Percentiles rank a stretch among this genome's conserved stretches.
Evolutionary conservation across 2,797 vertebrate species (phyloP).

Genomic region (Enteromius radiatus): DNA sequence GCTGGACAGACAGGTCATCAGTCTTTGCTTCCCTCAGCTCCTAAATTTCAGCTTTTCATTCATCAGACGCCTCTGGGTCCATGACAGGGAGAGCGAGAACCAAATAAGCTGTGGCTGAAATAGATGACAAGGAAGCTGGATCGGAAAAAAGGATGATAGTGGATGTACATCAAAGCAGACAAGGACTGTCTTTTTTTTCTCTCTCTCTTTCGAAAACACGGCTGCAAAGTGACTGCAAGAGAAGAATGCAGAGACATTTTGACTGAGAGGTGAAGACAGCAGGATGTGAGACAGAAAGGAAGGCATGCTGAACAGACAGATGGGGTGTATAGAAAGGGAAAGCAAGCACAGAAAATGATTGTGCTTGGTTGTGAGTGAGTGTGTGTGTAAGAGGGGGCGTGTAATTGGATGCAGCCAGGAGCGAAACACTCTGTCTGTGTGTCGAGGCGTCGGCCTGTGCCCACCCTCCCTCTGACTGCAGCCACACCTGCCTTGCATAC

Average conservation of each 20-base stretch:
- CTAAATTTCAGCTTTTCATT: slow-evolving; percentile 34
- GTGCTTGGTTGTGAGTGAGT: neutral
- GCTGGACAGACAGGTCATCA: slow-evolving; percentile 35
- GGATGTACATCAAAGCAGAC: slow-evolving; percentile 28
- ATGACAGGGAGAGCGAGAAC: slow-evolving; percentile 24
- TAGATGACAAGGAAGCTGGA: slow-evolving; percentile 38
- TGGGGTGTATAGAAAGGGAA: neutral
- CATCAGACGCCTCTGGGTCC: slow-evolving; percentile 34
- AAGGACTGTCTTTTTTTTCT: neutral
- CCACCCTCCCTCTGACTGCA: slow-evolving; percentile 77
- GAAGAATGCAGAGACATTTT: neutral
- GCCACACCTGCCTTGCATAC: slow-evolving; percentile 90
- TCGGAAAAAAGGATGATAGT: slow-evolving; percentile 1
- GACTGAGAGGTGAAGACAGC: slow-evolving; percentile 12
- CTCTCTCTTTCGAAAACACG: neutral
- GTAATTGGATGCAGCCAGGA: slow-evolving; percentile 38
- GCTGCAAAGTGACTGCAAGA: slow-evolving; percentile 14
- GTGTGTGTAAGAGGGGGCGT: slow-evolving; percentile 39
- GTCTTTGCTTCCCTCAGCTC: slow-evolving; percentile 24
- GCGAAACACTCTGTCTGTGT: slow-evolving; percentile 39
- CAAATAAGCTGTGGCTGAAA: slow-evolving; percentile 35
- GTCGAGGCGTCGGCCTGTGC: slow-evolving; percentile 48
- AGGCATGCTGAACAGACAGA: slow-evolving; percentile 8
- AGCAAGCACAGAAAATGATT: neutral
- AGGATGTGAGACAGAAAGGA: slow-evolving; percentile 9